These are phyloP conservation scores for Antheraea mylitta DNA, from an alignment of 1,140 invertebrate species.

Conservation along the genomic window DNA sequence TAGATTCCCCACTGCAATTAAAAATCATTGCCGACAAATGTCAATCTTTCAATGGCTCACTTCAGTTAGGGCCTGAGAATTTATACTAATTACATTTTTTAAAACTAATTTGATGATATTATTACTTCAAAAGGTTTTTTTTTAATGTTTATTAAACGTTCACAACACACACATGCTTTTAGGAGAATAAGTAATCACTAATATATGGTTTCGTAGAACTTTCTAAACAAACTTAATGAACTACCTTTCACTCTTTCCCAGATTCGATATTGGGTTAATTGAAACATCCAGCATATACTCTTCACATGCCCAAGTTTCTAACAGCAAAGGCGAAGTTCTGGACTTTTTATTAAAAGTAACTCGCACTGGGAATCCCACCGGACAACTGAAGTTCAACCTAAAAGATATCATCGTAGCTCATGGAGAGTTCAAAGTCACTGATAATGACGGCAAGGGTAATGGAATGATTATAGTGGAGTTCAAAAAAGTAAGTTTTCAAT, in stretches of 20 bases:
- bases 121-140: too few species aligned
- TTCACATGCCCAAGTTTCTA: constrained; percentile 72
- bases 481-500: constrained; percentile 52
- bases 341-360: constrained; percentile 77
- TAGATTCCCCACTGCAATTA: too few species aligned
- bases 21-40: too few species aligned
- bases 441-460: constrained; percentile 80
- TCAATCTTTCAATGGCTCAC: too few species aligned
- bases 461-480: constrained; percentile 75
- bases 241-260: constrained; percentile 28
- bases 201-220: too few species aligned
- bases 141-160: too few species aligned
- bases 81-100: neutral
- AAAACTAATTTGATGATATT: neutral
- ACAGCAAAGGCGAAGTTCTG: constrained; percentile 75
- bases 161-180: too few species aligned
- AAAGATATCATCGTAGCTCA: constrained; percentile 79
- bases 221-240: neutral
- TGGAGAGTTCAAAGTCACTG: constrained; percentile 79
- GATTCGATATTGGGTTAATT: constrained; percentile 78
- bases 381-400: constrained; percentile 76
- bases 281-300: constrained; percentile 76
- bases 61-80: too few species aligned
- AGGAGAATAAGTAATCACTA: too few species aligned
- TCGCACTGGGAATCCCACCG: constrained; percentile 60